Evolutionary conservation across 2,113 vertebrate species (phyloP).

Genomic region (Scopus umbretta): DNA sequence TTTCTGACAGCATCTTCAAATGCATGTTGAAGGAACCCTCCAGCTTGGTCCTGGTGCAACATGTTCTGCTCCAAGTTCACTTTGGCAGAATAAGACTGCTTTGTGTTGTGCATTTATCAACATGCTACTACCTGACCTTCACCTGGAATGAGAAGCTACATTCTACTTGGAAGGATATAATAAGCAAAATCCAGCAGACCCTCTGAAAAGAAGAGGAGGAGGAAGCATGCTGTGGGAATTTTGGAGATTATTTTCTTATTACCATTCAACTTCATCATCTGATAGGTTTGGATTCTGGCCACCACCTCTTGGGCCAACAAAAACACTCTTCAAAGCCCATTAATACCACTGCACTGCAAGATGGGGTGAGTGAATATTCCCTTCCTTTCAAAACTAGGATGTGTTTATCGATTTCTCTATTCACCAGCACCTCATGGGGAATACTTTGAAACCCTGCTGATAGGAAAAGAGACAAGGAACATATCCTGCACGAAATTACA

Average conservation of each 20-base stretch:
- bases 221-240: not conserved
- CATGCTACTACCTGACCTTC: not conserved
- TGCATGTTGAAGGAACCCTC: not conserved
- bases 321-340: not conserved
- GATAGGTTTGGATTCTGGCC: not conserved
- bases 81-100: not conserved
- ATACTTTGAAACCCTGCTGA: not conserved
- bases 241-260: not conserved
- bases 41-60: not conserved
- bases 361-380: not conserved
- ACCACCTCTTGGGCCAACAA: not conserved
- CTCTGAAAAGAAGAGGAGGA: not conserved
- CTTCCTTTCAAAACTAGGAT: not conserved
- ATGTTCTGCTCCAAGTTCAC: not conserved
- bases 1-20: not conserved
- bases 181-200: not conserved
- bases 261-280: not conserved
- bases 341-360: not conserved
- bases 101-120: not conserved
- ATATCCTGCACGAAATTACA: slow-evolving; percentile 25
- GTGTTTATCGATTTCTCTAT: not conserved
- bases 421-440: slow-evolving; percentile 19
- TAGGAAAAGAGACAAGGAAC: slow-evolving; percentile 19
- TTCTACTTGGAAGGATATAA: not conserved
- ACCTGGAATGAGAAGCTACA: not conserved